Percentiles rank a stretch among this genome's conserved stretches.
phyloP scores from a whole-genome alignment of 2,888 invertebrate species.

The Tiliacea citrago region DNA sequence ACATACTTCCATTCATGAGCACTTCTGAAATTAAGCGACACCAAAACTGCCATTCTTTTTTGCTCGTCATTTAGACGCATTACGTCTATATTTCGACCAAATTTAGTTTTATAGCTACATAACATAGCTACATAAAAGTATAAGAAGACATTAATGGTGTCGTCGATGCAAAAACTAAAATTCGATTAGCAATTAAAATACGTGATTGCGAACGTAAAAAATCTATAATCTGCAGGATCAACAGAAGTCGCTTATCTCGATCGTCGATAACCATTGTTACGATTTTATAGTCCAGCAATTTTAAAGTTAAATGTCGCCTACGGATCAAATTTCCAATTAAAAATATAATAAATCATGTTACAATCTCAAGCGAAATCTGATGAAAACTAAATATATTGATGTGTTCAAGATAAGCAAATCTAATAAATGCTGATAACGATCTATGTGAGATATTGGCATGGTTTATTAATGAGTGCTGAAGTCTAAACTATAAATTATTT shows the following conservation, averaged over 20 bases:
- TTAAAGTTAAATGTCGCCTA: slow-evolving; percentile 62
- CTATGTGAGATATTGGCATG: slow-evolving; percentile 37
- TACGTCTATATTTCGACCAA: background rate
- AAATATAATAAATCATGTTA: slow-evolving; percentile 69
- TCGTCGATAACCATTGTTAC: slow-evolving; percentile 60
- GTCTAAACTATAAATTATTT: slow-evolving; percentile 27
- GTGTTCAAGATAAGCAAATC: slow-evolving; percentile 26
- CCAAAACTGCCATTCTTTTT: too few species aligned
- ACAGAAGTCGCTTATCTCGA: slow-evolving; percentile 36
- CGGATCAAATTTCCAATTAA: slow-evolving; percentile 72
- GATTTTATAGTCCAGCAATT: slow-evolving; percentile 54
- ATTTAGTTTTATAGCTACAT: background rate
- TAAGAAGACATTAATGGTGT: background rate
- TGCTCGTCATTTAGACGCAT: too few species aligned
- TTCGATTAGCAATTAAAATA: slow-evolving; percentile 45
- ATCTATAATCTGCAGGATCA: slow-evolving; percentile 55
- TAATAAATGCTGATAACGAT: slow-evolving; percentile 41
- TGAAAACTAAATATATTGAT: slow-evolving; percentile 22
- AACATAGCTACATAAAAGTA: too few species aligned
- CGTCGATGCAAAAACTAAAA: slow-evolving; percentile 4
- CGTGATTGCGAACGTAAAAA: slow-evolving; percentile 35
- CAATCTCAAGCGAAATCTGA: slow-evolving; percentile 17
- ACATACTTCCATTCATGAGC: too few species aligned
- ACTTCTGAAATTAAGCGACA: too few species aligned
- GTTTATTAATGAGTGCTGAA: slow-evolving; percentile 47